Base-by-base conservation (phyloP, 1,140 invertebrate species). In the Oncopeltus fasciatus region DNA sequence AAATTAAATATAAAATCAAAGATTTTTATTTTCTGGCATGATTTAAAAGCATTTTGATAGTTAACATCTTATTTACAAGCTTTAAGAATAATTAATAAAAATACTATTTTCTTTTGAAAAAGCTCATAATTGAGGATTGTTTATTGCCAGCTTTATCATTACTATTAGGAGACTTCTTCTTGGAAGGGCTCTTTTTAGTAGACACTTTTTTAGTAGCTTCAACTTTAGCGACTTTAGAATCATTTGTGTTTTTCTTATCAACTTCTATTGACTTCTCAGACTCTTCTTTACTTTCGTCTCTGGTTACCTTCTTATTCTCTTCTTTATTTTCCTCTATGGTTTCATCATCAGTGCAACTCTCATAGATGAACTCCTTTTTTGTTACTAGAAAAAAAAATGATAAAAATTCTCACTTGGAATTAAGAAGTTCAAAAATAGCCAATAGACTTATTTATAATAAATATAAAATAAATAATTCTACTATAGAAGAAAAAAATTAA, bases 331-430 rank as follows among this genome's bases (percentile, higher is more conserved):
- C 57, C 29, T 51, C 59, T 2, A n/a, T 28, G 14, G 21, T 24
- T 51, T 62, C 61, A 57, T 62, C 61, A 33, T 62, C 61, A 5
- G 49, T 31, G 8, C 31, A 56, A 26, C 61, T 62, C 20, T 62
- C 53, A 33, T 24, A 31, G 0, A 62, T 51, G 28, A 31, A 62
- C 29, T 62, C 51, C 27, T 62, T 62, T 26, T 62, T 57, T 21
- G 61, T 62, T 38, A 38, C 61, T 62, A 33, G 2, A 62, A 62
- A 24, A 33, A 1, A 59, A 27, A 43, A 12, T n/a, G n/a, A n/a
- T n/a, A n/a, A n/a, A n/a, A n/a, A n/a, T n/a, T n/a, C n/a, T n/a
- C 4, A 57, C 3, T 24, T n/a, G n/a, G n/a, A n/a, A n/a, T n/a
- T n/a, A n/a, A n/a, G n/a, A n/a, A n/a, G n/a, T n/a, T n/a, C n/a